Conservation (phyloP, 2,797 vertebrate genomes). For the Linurgus olivaceus region DNA sequence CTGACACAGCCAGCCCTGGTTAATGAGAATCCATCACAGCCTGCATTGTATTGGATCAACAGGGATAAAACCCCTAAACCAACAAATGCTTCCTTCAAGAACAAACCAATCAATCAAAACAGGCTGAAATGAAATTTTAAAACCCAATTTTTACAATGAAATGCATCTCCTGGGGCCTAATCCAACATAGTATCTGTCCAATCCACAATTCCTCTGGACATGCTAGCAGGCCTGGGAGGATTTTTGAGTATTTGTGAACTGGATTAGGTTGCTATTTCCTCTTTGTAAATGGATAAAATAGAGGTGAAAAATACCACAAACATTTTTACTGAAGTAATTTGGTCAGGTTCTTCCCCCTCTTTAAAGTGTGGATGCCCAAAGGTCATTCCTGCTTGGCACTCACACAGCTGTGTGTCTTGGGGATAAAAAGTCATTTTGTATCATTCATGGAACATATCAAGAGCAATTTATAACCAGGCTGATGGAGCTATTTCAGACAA, state of each 20-base stretch:
- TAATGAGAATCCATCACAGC: neutral
- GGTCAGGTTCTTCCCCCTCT: neutral
- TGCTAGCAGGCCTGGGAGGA: neutral
- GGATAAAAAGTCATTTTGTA: neutral
- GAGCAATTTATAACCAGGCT: neutral
- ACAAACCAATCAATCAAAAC: neutral
- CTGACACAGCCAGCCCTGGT: neutral
- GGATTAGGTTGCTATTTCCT: neutral
- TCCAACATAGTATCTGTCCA: neutral
- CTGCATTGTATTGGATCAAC: neutral
- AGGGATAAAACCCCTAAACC: fast-evolving
- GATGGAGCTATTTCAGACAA: neutral
- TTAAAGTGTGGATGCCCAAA: neutral
- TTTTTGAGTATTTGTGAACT: neutral
- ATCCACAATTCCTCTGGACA: fast-evolving
- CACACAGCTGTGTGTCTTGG: neutral
- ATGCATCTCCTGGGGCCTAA: neutral
- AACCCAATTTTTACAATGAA: neutral
- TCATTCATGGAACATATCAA: no score
- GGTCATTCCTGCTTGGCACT: neutral
- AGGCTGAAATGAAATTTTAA: neutral
- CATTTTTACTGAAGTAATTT: neutral
- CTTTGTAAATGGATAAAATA: neutral
- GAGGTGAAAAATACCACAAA: neutral
- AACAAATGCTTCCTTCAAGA: neutral